A percentile compares a stretch with the other conserved stretches of the same genome.
Conservation (phyloP, 2,888 invertebrate genomes). For the Thyatira batis region DNA sequence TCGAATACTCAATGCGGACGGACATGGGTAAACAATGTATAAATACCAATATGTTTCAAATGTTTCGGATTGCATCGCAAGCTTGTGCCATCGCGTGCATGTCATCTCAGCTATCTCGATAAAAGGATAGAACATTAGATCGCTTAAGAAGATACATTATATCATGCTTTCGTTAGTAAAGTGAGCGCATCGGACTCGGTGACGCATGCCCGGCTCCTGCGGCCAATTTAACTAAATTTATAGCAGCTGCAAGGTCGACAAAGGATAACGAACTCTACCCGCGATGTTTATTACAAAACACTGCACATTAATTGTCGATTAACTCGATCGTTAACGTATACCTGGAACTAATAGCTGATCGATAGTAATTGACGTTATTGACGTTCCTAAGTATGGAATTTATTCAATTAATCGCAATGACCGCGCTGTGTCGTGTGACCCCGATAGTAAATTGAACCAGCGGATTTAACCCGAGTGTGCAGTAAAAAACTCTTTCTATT, state of each 20-base stretch:
- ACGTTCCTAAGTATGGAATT: slow-evolving; percentile 14
- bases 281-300: slow-evolving; percentile 54
- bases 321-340: slow-evolving; percentile 26
- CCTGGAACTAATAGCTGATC: slow-evolving; percentile 13
- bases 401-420: slow-evolving; percentile 46
- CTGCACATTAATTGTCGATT: slow-evolving; percentile 37
- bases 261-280: slow-evolving; percentile 73
- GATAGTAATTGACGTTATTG: slow-evolving; percentile 16
- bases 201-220: slow-evolving; percentile 68
- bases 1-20: slow-evolving; percentile 25
- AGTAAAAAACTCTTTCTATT: slow-evolving; percentile 41
- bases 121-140: slow-evolving; percentile 29
- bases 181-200: slow-evolving; percentile 67
- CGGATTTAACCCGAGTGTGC: slow-evolving; percentile 32
- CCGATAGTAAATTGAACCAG: slow-evolving; percentile 45
- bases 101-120: slow-evolving; percentile 58
- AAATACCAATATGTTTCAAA: neutral
- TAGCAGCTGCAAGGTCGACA: slow-evolving; percentile 75
- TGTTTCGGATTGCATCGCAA: slow-evolving; percentile 42
- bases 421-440: slow-evolving; percentile 29
- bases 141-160: slow-evolving; percentile 26
- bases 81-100: slow-evolving; percentile 45
- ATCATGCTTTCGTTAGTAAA: slow-evolving; percentile 53
- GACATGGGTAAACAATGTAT: slow-evolving; percentile 10
- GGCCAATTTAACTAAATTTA: slow-evolving; percentile 75